Evolutionary conservation across 2,888 invertebrate genomes (phyloP), one percentile per base, ranked within the genome.

Genomic region (Eumacrocentrus americanus): DNA sequence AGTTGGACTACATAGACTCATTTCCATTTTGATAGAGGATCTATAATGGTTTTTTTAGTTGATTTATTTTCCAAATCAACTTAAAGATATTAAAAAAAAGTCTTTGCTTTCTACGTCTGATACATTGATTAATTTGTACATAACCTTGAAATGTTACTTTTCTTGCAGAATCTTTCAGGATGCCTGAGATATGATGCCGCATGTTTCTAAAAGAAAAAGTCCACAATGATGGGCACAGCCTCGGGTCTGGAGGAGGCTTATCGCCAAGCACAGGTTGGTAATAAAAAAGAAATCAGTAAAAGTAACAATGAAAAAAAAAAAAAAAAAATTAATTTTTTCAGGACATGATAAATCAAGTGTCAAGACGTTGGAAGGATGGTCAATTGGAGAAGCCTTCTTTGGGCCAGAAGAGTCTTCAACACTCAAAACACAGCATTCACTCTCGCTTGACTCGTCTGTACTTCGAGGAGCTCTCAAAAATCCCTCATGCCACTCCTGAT

Each of bases 401-500:
- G 6, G 25, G 58, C 69, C 50, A 77, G 76, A 53, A 75, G 71
- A 65, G 44, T 65, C 73, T 59, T 60, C 71, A 53, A 65, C 70
- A 46, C 73, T 76, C 47, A 77, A 77, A 62, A 78, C 78, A 77
- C 44, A 80, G 78, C 67, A 80, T 81, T 64, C 80, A 79, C 47
- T 74, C 76, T 3, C 79, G 80, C 70, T 72, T 81, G 37, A 80
- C 80, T 58, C 74, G 75, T 70, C 71, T 80, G 37, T 80, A 80
- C 67, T 78, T 80, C 62, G 80, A 80, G 61, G 80, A 80, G 63
- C 69, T 80, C 54, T 75, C 77, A 1, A 79, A 80, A 70, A 73
- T 75, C 67, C 79, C 80, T 58, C 78, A 78, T 60, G 79, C 79
- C 40, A 79, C 80, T 51, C 77, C 80, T 40, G 80, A 80, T 70